Conservation (phyloP, 2,888 invertebrate genomes). For the Pherbina coryleti region DNA sequence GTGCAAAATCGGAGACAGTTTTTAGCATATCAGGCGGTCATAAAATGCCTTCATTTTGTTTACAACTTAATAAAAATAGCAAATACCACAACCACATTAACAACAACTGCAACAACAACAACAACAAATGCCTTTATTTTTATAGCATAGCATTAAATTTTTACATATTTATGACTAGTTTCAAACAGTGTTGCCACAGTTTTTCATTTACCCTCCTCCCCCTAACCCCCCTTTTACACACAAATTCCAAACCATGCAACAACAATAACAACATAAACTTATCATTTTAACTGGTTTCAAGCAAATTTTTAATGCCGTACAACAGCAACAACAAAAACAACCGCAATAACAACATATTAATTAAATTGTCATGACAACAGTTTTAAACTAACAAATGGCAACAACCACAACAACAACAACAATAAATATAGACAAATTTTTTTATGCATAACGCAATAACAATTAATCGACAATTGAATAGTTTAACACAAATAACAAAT, state of each 20-base stretch:
- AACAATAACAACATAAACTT: not conserved
- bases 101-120: conserved; percentile 34
- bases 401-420: not conserved
- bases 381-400: not conserved
- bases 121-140: conserved; percentile 23
- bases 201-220: not conserved
- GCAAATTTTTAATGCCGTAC: conserved; percentile 12
- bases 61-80: conserved; percentile 13
- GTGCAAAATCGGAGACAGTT: no score
- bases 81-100: conserved; percentile 33
- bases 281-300: conserved; percentile 20
- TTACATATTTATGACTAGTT: not conserved
- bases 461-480: not conserved
- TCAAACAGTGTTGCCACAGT: conserved; percentile 1
- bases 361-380: not conserved
- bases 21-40: no score
- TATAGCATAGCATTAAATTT: not conserved
- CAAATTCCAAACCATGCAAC: no score
- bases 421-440: conserved; percentile 21
- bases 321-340: not conserved
- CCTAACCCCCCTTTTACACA: not conserved
- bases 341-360: not conserved
- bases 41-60: no score
- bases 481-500: not conserved
- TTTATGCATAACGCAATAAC: conserved; percentile 17